A percentile compares a stretch with the other conserved stretches of the same genome.
phyloP scores from a whole-genome alignment of 2,113 vertebrate species.

The Rynchops niger region DNA sequence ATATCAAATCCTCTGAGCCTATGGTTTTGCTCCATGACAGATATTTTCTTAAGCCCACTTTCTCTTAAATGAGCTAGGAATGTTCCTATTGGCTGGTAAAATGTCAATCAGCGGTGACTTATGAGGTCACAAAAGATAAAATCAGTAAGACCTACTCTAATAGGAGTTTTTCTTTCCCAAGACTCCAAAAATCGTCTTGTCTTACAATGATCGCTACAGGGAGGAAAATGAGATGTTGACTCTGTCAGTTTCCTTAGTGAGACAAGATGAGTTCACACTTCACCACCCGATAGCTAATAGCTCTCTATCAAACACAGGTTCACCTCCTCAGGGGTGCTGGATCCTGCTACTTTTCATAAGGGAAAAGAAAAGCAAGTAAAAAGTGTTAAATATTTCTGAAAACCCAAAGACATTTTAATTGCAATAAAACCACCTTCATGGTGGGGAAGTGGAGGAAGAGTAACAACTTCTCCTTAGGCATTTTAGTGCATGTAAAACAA shows the following conservation, averaged over 20 bases:
- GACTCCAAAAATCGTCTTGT: conserved; percentile 69
- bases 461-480: neutral
- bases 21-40: conserved; percentile 33
- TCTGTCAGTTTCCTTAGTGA: conserved; percentile 61
- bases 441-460: neutral
- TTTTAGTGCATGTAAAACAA: neutral
- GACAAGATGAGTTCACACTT: conserved; percentile 63
- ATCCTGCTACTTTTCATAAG: neutral
- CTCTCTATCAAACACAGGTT: conserved; percentile 21
- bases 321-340: conserved; percentile 12
- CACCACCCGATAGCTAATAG: conserved; percentile 41
- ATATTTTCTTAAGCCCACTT: conserved; percentile 48
- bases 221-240: conserved; percentile 64
- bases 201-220: conserved; percentile 51
- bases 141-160: conserved; percentile 67
- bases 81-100: conserved; percentile 53
- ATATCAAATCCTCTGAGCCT: conserved; percentile 56
- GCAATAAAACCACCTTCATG: conserved; percentile 3
- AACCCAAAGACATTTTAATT: neutral
- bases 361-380: neutral
- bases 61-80: conserved; percentile 61
- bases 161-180: conserved; percentile 50
- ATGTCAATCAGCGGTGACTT: conserved; percentile 24
- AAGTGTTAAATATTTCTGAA: conserved; percentile 8
- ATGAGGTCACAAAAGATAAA: conserved; percentile 21